Base-by-base conservation (phyloP, 2,113 vertebrate species). In the Asarcornis scutulata region DNA sequence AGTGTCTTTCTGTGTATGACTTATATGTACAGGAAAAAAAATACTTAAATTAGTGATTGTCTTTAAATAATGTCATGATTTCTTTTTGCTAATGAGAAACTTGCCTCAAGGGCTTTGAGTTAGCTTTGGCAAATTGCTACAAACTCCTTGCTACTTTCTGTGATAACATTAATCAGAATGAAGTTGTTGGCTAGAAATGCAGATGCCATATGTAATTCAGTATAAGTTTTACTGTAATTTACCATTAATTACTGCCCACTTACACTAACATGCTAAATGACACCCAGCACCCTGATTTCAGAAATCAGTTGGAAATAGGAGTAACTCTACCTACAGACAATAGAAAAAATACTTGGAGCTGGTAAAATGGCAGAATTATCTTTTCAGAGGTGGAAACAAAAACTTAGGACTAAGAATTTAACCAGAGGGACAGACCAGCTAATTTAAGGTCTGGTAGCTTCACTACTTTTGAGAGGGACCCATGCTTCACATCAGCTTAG, bases 231-330 rank as follows among this genome's bases (percentile, higher is more conserved):
- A 36, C 93, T 96, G 88, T 95, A 72, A 72, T 96, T 97, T 95
- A 66, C 69, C 69, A 58, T 93, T 97, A 97, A 97, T 96, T 96
- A 96, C 88, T 64, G 94, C 75, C 93, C 86, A 82, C 69, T 97
- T 96, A 86, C 32, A 94, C 71, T 62, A 8, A 95, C 86, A 60
- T 38, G n/a, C 66, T 95, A 89, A 80, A 96, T 83, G 91, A 81
- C 69, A 84, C 46, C 69, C 79, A 88, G 27, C 86, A 85, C 69
- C 86, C 56, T 34, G 34, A 75, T 91, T 93, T 92, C 34, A 75
- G 76, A 86, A 74, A 55, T 71, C 64, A 66, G 16, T 16, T 27
- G 11, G 31, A 93, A 81, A 53, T 48, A 68, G 53, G 26, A 77
- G 21, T 34, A 21, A 50, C 52, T 63, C 26, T 84, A 13, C 66